phyloP scores from a whole-genome alignment of 2,888 invertebrate genomes.

The Xestobium rufovillosum region DNA sequence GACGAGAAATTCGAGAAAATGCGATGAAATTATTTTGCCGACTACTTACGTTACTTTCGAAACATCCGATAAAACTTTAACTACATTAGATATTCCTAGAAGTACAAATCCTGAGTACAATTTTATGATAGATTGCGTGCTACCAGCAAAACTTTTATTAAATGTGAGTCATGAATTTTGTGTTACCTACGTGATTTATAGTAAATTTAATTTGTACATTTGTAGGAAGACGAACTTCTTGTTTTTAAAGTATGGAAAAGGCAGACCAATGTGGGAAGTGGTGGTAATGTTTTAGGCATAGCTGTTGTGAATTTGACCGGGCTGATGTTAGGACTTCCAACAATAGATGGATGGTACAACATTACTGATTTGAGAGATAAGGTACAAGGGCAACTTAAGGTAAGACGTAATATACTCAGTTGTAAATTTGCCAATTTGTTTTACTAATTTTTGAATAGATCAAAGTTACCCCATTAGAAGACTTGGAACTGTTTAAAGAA shows the following conservation, averaged over 20 bases:
- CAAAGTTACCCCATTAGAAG: constrained; percentile 49
- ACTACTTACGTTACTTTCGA: constrained; percentile 57
- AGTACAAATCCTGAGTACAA: constrained; percentile 51
- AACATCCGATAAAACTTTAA: constrained; percentile 39
- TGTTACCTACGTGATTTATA: too few species aligned
- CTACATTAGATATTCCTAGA: constrained; percentile 48
- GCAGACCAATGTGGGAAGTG: constrained; percentile 50
- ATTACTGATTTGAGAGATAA: constrained; percentile 52
- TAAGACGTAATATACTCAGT: constrained; percentile 33
- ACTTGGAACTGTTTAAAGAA: constrained; percentile 29
- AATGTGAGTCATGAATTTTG: constrained; percentile 47
- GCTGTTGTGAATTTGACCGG: constrained; percentile 52
- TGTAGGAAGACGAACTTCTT: constrained; percentile 50
- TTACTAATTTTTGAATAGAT: constrained; percentile 35
- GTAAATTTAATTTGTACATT: constrained; percentile 17
- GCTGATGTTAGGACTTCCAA: constrained; percentile 45
- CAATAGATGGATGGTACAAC: constrained; percentile 56
- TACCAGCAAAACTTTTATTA: constrained; percentile 45
- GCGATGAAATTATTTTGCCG: constrained; percentile 47
- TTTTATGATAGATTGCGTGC: constrained; percentile 45
- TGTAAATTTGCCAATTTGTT: too few species aligned
- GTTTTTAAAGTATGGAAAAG: constrained; percentile 57
- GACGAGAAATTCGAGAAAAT: constrained; percentile 29
- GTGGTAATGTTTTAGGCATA: constrained; percentile 56
- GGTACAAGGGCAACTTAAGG: constrained; percentile 55